Conservation (phyloP, 2,888 invertebrate species). For the Cryptocheilus praepositus region DNA sequence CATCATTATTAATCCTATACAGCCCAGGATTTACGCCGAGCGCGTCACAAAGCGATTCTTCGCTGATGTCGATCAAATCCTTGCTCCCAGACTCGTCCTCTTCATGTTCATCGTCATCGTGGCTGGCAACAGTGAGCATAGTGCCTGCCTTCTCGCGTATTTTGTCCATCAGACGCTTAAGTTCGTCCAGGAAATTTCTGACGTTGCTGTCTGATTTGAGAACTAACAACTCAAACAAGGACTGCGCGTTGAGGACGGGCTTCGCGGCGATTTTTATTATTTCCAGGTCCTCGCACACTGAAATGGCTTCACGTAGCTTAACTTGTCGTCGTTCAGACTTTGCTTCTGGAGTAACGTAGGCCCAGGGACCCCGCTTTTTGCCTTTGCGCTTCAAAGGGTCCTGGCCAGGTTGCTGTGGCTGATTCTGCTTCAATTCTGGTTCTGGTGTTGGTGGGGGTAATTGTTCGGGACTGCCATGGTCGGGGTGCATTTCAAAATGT, state of each 20-base stretch:
- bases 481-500: conserved; percentile 80
- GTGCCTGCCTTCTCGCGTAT: conserved; percentile 59
- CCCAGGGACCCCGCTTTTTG: conserved; percentile 71
- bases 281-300: conserved; percentile 67
- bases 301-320: conserved; percentile 69
- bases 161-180: conserved; percentile 65
- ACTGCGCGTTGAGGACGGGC: conserved; percentile 66
- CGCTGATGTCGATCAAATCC: conserved; percentile 59
- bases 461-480: conserved; percentile 76
- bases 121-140: conserved; percentile 54
- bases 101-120: too few relatives aligned
- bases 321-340: conserved; percentile 68
- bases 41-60: conserved; percentile 63
- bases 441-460: conserved; percentile 68
- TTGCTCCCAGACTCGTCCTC: conserved; percentile 41
- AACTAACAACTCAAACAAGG: conserved; percentile 66
- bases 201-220: conserved; percentile 68
- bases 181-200: conserved; percentile 63
- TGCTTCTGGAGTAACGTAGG: conserved; percentile 70
- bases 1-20: conserved; percentile 63
- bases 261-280: conserved; percentile 70
- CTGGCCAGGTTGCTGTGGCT: conserved; percentile 23
- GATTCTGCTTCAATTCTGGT: conserved; percentile 61
- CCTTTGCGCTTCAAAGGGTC: conserved; percentile 69
- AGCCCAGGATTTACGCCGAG: conserved; percentile 65